Base-by-base conservation (phyloP, 2,888 invertebrate species). In the Drosophila mulleri region DNA sequence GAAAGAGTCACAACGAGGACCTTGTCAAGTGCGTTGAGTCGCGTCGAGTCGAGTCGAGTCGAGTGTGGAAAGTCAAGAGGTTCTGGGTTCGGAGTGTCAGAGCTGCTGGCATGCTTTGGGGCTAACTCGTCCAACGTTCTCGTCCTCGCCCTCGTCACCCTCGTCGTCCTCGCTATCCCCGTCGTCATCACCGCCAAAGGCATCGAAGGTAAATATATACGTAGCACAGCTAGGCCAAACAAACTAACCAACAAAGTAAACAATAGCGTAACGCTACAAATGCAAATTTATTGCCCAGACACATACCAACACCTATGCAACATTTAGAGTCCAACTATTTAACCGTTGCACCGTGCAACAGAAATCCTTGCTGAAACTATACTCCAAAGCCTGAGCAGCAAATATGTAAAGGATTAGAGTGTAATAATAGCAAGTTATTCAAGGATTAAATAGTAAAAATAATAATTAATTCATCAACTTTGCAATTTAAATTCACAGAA, bases 221-320 rank as follows among this genome's bases (percentile, higher is more conserved):
- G 52, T 44, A 67, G 62, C 64, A 56, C 39, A 66, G 67, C 35
- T 58, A 62, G 59, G 53, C 56, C 78, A 77, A 83, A 77, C 82
- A 83, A 90, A 86, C 89, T 83, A 86, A 89, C 84, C 83, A 75
- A 80, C 81, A 80, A 90, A 75, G 90, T 90, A 90, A 84, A 90
- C 90, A 84, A 83, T 65, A 88, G 84, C 81, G 78, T 86, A 66
- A 83, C 81, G 87, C 42, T 88, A 83, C 72, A 90, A 86, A 84
- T 90, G 90, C 84, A 90, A 84, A 84, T 84, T 90, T 90, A 75
- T 74, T 79, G 70, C 82, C 61, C 54, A 53, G 58, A 67, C 73
- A 62, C 65, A 58, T 56, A 32, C 52, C 42, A 20, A 20, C 57
- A 41, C 52, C 57, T 42, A 32, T 12, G 48, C 32, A 18, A 18